Evolutionary conservation across 1,140 invertebrate species (phyloP), one percentile per base, ranked within the genome.

Genomic region (Protaetia brevitarsis): DNA sequence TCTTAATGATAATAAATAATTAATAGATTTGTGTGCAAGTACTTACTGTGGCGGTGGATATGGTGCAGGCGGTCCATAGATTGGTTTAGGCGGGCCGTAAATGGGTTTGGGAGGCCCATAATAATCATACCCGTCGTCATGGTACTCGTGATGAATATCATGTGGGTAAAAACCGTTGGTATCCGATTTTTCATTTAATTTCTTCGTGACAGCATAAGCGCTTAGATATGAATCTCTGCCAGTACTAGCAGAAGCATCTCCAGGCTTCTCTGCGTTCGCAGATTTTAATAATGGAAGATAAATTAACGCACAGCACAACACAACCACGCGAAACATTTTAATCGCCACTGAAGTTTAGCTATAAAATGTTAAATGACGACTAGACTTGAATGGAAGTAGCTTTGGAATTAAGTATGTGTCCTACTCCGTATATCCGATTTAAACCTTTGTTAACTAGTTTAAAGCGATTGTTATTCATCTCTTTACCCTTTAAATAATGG

Each of bases 11-110:
- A 34, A 41, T 30, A 34, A 41, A 37, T 69, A 66, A 34, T 63
- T 29, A 30, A 63, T 26, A 19, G 56, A 51, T 19, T 70, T 76
- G 41, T 80, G 76, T 3, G 76, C 72, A 11, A 77, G 77, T 64
- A 80, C 80, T 4, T 72, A 65, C 0, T 83, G 79, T 31, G 82
- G 81, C 4, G 83, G 83, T 60, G 85, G 85, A 3, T 81, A 73
- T 0, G 76, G 73, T 69, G 30, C 73, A 73, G 82, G 79, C 30
- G 80, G 80, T 19, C 81, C 81, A 66, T 84, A 82, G 37, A 56
- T 69, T 3, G 72, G 70, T 11, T 72, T 68, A 0, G 79, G 78
- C 8, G 75, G 72, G 1, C 74, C 77, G 67, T 51, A 23, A 23
- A 19, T 3, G 79, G 78, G 31, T 28, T 77, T 60, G 68, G 64